phyloP scores from a whole-genome alignment of 2,113 vertebrate genomes.

The Plecturocebus donacophilus region DNA sequence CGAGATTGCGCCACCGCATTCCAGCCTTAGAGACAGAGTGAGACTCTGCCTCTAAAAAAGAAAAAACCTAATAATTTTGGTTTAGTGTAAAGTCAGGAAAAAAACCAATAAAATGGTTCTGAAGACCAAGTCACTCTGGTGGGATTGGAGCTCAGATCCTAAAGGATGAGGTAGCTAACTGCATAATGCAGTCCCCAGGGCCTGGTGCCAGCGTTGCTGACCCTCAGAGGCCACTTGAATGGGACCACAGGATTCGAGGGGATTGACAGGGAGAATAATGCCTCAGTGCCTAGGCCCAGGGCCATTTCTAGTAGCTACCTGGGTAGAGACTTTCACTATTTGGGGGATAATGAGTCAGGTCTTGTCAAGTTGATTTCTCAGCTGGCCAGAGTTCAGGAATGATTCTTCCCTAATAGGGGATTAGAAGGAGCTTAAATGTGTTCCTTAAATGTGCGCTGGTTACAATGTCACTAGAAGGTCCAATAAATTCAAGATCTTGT shows the following conservation, averaged over 20 bases:
- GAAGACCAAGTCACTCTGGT: not conserved
- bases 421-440: not conserved
- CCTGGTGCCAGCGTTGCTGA: not conserved
- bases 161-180: not conserved
- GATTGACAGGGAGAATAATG: not conserved
- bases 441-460: not conserved
- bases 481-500: not conserved
- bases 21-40: not conserved
- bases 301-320: not conserved
- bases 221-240: not conserved
- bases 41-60: not conserved
- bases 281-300: not conserved
- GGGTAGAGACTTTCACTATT: not conserved
- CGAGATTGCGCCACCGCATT: not conserved
- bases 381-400: not conserved
- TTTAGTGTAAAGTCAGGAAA: not conserved
- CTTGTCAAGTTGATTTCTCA: not conserved
- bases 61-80: not conserved
- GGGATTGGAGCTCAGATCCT: not conserved
- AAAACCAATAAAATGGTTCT: not conserved
- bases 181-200: not conserved
- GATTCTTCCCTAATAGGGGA: not conserved
- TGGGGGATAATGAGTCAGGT: not conserved
- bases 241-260: not conserved
- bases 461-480: not conserved